phyloP scores from a whole-genome alignment of 1,140 invertebrate genomes.

The Apolygus lucorum region DNA sequence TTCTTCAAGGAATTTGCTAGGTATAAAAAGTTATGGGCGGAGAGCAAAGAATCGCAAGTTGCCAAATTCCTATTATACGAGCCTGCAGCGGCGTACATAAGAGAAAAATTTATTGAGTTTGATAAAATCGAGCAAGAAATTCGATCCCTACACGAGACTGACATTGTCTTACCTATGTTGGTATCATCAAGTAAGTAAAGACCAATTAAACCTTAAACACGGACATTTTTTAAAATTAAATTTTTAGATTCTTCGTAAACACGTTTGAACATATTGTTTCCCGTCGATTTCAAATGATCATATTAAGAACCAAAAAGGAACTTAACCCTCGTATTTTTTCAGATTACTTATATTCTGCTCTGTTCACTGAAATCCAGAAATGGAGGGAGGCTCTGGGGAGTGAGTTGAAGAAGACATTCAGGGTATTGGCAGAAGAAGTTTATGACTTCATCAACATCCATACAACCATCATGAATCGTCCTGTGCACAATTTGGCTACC shows the following conservation, averaged over 20 bases:
- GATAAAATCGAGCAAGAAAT: conserved; percentile 36
- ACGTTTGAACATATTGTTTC: no score
- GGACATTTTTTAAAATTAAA: conserved; percentile 61
- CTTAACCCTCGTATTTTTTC: no score
- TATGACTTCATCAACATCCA: conserved; percentile 60
- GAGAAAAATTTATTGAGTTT: conserved; percentile 17
- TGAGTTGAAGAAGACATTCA: conserved; percentile 50
- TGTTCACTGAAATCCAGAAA: conserved; percentile 57
- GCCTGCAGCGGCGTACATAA: conserved; percentile 7
- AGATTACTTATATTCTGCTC: conserved; percentile 59
- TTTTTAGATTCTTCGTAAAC: no score
- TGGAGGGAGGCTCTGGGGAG: conserved; percentile 62
- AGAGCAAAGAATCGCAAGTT: conserved; percentile 2
- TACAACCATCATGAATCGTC: conserved; percentile 47
- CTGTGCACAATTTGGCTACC: conserved; percentile 62
- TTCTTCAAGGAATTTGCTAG: conserved; percentile 5
- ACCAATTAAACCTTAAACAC: no score
- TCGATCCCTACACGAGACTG: conserved; percentile 58
- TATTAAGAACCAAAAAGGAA: no score
- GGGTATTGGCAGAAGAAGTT: conserved; percentile 51
- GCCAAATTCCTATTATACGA: conserved; percentile 1
- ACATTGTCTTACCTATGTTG: conserved; percentile 6
- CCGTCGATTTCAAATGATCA: no score
- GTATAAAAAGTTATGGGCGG: conserved; percentile 9
- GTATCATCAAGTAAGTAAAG: conserved; percentile 1